Evolutionary conservation across 64 coral and sea anemone genomes (phyloP).

Genomic region (Montipora efflorescens): DNA sequence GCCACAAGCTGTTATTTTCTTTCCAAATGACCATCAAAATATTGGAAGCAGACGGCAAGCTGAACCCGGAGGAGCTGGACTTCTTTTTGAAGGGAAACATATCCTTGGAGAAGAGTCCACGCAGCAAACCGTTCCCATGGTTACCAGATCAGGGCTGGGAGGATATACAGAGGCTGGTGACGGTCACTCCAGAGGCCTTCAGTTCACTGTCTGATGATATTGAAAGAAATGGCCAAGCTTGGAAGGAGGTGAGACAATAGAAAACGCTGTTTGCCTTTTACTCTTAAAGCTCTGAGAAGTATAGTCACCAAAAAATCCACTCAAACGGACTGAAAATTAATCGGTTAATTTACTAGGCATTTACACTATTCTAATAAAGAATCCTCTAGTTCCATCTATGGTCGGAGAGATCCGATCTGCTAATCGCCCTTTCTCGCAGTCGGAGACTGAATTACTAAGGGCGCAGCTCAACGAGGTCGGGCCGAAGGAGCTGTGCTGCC

Average conservation of each 20-base stretch:
- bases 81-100: constrained; percentile 99
- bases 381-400: no score
- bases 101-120: constrained; percentile 94
- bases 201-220: constrained; percentile 93
- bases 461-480: no score
- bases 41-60: constrained; percentile 96
- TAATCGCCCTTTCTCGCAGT: no score
- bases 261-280: background rate
- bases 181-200: constrained; percentile 89
- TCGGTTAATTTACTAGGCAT: no score
- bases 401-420: no score
- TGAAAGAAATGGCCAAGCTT: constrained; percentile 82
- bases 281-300: no score
- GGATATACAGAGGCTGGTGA: constrained; percentile 83
- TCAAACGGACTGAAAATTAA: no score
- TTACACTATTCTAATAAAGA: no score
- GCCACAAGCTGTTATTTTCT: constrained; percentile 96
- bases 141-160: constrained; percentile 98
- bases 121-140: constrained; percentile 94
- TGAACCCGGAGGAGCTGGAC: constrained; percentile 97
- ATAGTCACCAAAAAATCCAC: no score
- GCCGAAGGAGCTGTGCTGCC: no score
- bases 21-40: constrained; percentile 99
- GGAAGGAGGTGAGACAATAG: constrained; percentile 87
- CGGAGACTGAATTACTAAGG: no score